Percentiles rank a stretch among this genome's conserved stretches.
Conservation (phyloP, 2,888 invertebrate species). For the Dynastes grantii region DNA sequence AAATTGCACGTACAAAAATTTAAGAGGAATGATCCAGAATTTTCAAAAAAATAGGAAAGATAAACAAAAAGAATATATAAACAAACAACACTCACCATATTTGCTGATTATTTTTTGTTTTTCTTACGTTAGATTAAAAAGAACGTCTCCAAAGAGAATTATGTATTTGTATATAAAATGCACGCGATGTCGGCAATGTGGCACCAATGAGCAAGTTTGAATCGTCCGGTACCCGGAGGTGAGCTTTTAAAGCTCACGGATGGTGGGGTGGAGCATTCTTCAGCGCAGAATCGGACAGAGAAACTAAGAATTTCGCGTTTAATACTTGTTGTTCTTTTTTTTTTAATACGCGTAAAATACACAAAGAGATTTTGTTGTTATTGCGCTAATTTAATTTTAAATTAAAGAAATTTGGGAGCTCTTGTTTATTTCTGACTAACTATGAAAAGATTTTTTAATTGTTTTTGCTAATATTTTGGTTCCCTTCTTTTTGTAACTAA, state of each 20-base stretch:
- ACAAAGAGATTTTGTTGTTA: no score
- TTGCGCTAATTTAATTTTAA: no score
- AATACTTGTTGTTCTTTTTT: not conserved
- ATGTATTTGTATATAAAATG: not conserved
- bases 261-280: not conserved
- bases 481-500: not conserved
- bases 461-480: not conserved
- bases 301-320: not conserved
- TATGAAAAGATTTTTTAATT: not conserved
- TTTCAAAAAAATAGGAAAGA: not conserved
- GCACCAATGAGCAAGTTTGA: constrained; percentile 62
- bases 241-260: constrained; percentile 29
- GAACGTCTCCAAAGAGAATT: not conserved
- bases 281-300: not conserved
- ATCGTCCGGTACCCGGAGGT: not conserved
- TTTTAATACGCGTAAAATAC: not conserved
- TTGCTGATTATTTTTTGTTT: not conserved
- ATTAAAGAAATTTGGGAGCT: no score
- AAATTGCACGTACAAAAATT: not conserved
- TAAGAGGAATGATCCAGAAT: not conserved
- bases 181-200: constrained; percentile 64
- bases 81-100: constrained; percentile 5
- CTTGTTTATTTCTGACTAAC: not conserved
- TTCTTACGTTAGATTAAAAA: not conserved
- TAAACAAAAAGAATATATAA: not conserved